A percentile compares a stretch with the other conserved stretches of the same genome.
phyloP scores from a whole-genome alignment of 2,888 invertebrate species.

The Spicauda simplicius region DNA sequence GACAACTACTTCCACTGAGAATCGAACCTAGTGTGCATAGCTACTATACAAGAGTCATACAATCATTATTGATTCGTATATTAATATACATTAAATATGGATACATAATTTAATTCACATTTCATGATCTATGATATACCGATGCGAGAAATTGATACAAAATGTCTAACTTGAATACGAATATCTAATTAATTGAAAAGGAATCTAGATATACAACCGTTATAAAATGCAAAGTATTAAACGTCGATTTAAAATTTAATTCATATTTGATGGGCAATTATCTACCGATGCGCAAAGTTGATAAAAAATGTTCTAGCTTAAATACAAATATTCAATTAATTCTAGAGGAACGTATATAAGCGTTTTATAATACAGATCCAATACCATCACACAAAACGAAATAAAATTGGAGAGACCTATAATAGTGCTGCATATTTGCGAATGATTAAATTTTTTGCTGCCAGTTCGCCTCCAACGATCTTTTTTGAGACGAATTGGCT shows the following conservation, averaged over 20 bases:
- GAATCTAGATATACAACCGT: not conserved
- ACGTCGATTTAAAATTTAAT: not conserved
- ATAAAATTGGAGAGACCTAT: conserved; percentile 6
- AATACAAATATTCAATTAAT: not conserved
- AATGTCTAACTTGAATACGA: not conserved
- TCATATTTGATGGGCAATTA: not conserved
- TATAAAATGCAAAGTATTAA: not conserved
- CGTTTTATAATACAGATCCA: not conserved
- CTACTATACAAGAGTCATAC: not conserved
- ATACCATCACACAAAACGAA: conserved; percentile 5
- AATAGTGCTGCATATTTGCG: conserved; percentile 15
- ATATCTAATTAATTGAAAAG: not conserved
- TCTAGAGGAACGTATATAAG: not conserved
- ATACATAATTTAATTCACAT: not conserved
- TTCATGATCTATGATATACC: not conserved
- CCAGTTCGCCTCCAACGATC: conserved; percentile 15
- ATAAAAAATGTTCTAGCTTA: not conserved
- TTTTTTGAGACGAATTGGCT: conserved; percentile 27
- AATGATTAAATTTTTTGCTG: conserved; percentile 20
- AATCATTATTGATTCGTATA: not conserved
- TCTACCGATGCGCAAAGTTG: not conserved
- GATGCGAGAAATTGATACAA: not conserved
- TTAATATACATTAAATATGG: not conserved
- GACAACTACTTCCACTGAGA: not conserved
- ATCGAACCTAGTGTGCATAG: not conserved